Conservation (phyloP, 2,797 vertebrate species). For the Rhinoraja longicauda region DNA sequence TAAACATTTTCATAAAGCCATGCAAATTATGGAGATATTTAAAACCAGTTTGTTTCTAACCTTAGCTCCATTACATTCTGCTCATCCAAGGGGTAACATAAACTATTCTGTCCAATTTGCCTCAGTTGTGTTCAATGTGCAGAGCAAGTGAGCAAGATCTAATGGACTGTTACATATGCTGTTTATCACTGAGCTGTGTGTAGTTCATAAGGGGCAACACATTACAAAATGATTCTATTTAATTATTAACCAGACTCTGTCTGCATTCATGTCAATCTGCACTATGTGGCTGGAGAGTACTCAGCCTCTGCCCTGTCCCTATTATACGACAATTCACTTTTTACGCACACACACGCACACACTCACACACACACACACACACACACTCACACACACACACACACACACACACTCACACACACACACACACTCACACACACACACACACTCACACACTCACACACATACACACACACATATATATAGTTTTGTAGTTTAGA, state of each 20-base stretch:
- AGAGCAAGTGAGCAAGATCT: background rate
- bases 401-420: too few species aligned
- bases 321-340: conserved; percentile 27
- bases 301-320: conserved; percentile 41
- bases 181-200: conserved; percentile 50
- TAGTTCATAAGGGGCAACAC: conserved; percentile 49
- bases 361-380: too few species aligned
- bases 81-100: background rate
- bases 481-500: too few species aligned
- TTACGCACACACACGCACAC: background rate
- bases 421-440: too few species aligned
- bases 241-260: conserved; percentile 57
- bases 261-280: conserved; percentile 41
- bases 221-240: conserved; percentile 57
- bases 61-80: background rate
- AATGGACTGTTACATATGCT: background rate
- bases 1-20: background rate
- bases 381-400: too few species aligned
- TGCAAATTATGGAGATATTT: background rate
- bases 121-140: conserved; percentile 2
- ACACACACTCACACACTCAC: too few species aligned
- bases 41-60: background rate
- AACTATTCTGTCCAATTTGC: background rate
- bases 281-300: conserved; percentile 39
- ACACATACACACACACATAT: too few species aligned